Conservation (phyloP, 1,140 invertebrate genomes). For the Brachionus rotundiformis region DNA sequence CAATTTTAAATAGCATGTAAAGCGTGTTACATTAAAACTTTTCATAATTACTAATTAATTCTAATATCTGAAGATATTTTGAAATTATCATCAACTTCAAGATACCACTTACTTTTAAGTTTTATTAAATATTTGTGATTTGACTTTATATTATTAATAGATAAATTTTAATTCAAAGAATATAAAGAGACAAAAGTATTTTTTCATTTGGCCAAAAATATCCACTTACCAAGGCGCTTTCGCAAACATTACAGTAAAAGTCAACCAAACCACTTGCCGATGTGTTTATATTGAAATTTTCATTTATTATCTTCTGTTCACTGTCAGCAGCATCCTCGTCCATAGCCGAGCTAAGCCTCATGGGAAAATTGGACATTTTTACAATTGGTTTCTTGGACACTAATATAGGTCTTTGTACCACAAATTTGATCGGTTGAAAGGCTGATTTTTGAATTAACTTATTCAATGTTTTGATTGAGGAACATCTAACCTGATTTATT, state of each 20-base stretch:
- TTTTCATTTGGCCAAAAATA: neutral
- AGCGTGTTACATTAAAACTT: no score
- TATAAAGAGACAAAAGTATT: no score
- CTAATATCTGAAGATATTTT: no score
- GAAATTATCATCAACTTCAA: no score
- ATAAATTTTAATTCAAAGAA: no score
- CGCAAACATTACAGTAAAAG: conserved; percentile 19
- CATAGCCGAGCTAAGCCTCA: neutral
- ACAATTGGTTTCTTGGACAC: neutral
- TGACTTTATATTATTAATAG: no score
- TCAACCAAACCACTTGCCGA: conserved; percentile 41
- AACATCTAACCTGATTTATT: conserved; percentile 8
- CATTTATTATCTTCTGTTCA: neutral
- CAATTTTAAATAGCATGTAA: no score
- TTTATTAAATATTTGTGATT: no score
- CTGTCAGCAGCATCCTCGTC: neutral
- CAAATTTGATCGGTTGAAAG: conserved; percentile 28
- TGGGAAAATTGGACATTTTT: conserved; percentile 24
- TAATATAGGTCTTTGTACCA: conserved; percentile 5
- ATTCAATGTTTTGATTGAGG: conserved; percentile 4
- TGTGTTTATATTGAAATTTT: neutral
- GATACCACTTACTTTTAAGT: no score
- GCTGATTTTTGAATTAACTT: neutral
- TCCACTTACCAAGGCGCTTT: conserved; percentile 16
- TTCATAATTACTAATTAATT: no score